Evolutionary conservation across 2,797 vertebrate species (phyloP), one percentile per base, ranked within the genome.

Genomic region (Leucoraja ocellata): DNA sequence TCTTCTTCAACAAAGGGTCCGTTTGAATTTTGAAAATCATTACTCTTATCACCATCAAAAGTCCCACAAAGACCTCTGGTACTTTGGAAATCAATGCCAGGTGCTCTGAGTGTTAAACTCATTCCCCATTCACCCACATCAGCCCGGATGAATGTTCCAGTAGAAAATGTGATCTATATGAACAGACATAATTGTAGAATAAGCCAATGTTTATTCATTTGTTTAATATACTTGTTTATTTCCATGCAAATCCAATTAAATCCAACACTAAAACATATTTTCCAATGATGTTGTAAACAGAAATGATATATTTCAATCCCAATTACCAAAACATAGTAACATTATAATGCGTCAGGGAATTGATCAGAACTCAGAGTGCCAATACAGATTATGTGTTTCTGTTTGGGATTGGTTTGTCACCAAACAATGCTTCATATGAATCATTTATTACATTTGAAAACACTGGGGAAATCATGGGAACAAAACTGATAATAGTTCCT

Each of bases 71-170:
- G 97, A 74, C 98, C 98, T 93, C 97, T 0, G 0, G 97, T 98
- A 93, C 97, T 97, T 61, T 94, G 93, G 94, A 96, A 95, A 95
- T 98, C 97, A 0, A 96, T 95, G 94, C 97, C 93, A 61, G 97
- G 96, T 3, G 97, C 97, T 94, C 97, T 96, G 74, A 98, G 94
- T 0, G 97, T 98, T 94, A 98, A 94, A 96, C 98, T 98, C 97
- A 98, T 97, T 58, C 98, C 97, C 98, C 98, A 98, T 77, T 96
- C 95, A 0, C 97, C 97, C 79, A 98, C 96, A 93, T 98, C 97
- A 0, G 97, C 97, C 54, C 97, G 97, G 93, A 98, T 93, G 0
- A 98, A 98, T 2, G 97, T 96, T 95, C 98, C 98, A 0, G 97
- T 98, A 5, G 97, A 96, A 96, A 98, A 98, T 63, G 95, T 96